Percentiles rank a stretch among this genome's conserved stretches.
These are phyloP conservation scores for Okamejei kenojei DNA, from an alignment of 2,797 vertebrate species.

Conservation along the genomic window DNA sequence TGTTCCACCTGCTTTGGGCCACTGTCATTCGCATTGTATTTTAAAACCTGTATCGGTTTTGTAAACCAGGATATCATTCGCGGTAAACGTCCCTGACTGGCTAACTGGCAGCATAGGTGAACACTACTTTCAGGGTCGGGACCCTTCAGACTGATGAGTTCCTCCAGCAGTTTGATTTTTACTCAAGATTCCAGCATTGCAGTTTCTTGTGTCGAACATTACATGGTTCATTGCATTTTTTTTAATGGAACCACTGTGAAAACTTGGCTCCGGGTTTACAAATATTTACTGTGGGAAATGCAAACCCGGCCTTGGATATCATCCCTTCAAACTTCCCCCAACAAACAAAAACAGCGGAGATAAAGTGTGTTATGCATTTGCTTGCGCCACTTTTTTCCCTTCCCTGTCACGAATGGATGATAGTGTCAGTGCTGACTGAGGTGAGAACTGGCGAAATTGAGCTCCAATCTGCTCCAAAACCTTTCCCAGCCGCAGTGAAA, in stretches of 20 bases:
- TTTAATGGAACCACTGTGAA: neutral
- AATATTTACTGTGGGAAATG: neutral
- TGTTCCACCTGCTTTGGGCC: neutral
- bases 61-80: neutral
- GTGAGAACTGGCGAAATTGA: too few relatives aligned
- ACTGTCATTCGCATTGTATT: neutral
- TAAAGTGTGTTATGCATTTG: neutral
- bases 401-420: neutral
- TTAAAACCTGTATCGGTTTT: neutral
- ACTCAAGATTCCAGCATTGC: too few relatives aligned
- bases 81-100: too few relatives aligned
- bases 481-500: neutral
- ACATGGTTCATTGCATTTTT: neutral
- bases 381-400: neutral
- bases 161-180: too few relatives aligned
- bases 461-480: neutral
- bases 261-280: neutral
- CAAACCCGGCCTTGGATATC: neutral
- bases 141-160: too few relatives aligned
- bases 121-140: too few relatives aligned
- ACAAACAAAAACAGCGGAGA: neutral
- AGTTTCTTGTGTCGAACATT: neutral
- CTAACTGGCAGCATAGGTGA: too few relatives aligned
- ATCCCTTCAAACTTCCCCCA: too few relatives aligned
- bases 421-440: too few relatives aligned